These are phyloP conservation scores for Cricetomys ansorgei DNA, from an alignment of 2,113 vertebrate species.

Conservation along the genomic window DNA sequence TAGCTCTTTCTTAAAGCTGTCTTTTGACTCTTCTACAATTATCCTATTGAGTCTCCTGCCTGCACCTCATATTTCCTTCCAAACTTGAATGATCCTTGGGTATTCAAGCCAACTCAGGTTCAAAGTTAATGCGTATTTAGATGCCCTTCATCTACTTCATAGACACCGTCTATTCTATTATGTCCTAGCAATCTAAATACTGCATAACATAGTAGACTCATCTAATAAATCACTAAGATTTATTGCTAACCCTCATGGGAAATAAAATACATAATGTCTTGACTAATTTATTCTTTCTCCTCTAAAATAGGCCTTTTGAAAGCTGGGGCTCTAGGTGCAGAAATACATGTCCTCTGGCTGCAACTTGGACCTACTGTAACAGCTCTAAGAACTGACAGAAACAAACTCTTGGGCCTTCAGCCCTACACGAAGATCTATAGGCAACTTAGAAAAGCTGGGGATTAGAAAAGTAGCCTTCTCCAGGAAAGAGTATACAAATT, in stretches of 20 bases:
- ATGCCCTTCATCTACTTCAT: rapidly evolving
- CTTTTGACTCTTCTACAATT: too few relatives aligned
- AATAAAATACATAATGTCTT: not conserved
- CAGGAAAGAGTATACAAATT: not conserved
- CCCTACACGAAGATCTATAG: not conserved
- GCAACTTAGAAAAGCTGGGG: too few relatives aligned
- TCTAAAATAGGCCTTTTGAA: not conserved
- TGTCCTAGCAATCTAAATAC: not conserved
- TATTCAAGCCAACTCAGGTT: not conserved
- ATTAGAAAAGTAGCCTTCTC: not conserved
- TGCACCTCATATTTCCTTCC: not conserved
- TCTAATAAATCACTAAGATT: not conserved
- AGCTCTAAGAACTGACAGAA: not conserved
- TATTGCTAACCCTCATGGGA: not conserved
- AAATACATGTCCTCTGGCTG: not conserved
- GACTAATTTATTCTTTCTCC: not conserved
- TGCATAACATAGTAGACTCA: not conserved
- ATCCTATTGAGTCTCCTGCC: not conserved
- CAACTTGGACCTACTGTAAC: not conserved
- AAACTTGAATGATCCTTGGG: rapidly evolving
- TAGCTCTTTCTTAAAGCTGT: not conserved
- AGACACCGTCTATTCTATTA: not conserved
- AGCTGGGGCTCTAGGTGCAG: not conserved
- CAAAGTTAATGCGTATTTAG: not conserved
- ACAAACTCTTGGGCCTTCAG: not conserved